Base-by-base conservation (phyloP, 2,113 vertebrate genomes). In the Pelecanoides urinatrix region DNA sequence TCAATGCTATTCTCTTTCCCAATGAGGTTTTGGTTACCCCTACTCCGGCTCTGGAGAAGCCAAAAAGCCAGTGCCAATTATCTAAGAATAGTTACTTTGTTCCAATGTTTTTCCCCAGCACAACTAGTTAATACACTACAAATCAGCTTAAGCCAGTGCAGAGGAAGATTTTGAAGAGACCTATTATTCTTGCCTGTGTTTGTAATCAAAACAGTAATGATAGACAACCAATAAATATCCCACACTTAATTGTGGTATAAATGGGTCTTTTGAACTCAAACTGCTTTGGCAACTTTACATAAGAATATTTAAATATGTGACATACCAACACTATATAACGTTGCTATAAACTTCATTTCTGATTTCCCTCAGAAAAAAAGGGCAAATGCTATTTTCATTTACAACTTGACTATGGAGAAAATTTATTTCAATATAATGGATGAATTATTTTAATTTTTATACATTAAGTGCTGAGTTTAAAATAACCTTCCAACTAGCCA, bases 231-330 rank as follows among this genome's bases (percentile, higher is more conserved):
- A 95, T 95, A 98, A 92, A 94, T 92, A 97, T 90, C 82, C 91
- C 97, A 95, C 36, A 19, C 86, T 77, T 90, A 72, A 90, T 59
- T 98, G 92, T 97, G 97, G 96, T 96, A 98, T 97, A 98, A 98
- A 98, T 92, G 89, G 97, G 79, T 96, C 84, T 96, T 95, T 79
- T 92, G 62, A 97, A 97, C 94, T 96, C 8, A 79, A 97, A 95
- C 95, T 97, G 96, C 96, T 98, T 98, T 98, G 97, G 98, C 96
- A 98, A 97, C 66, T 91, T 97, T 96, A 96, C 82, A 66, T 89
- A 95, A 95, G 92, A 97, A 85, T 94, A 98, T 95, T 98, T 96
- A 96, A 97, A 95, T 97, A 96, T 77, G 94, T 88, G 94, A 97
- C 94, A 94, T 88, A 96, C 30, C 90, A 93, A 88, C 42, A 63